Conservation (phyloP, 2,113 vertebrate species). For the Osmerus eperlanus region DNA sequence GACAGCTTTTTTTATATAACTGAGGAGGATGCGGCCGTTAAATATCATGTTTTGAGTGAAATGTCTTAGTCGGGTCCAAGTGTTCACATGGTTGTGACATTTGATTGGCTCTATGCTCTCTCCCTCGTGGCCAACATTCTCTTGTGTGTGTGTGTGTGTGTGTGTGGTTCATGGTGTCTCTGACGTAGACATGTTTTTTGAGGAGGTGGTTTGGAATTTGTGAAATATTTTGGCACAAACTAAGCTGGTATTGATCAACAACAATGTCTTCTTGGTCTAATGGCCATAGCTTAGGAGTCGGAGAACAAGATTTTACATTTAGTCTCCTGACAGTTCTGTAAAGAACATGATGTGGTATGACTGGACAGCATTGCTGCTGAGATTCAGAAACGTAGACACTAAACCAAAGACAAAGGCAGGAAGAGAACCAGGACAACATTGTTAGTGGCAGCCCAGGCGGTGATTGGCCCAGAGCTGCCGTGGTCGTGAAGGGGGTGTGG, state of each 20-base stretch:
- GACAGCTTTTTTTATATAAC: background rate
- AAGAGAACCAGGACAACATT: conserved; percentile 35
- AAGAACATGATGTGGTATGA: conserved; percentile 4
- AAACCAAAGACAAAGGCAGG: conserved; percentile 20
- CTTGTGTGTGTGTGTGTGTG: conserved; percentile 22
- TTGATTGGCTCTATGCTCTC: background rate
- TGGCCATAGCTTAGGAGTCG: too few relatives aligned
- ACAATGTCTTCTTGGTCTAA: too few relatives aligned
- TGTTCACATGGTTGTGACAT: background rate
- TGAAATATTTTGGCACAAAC: too few relatives aligned
- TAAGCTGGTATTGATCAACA: too few relatives aligned
- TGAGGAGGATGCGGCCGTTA: background rate
- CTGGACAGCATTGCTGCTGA: conserved; percentile 13
- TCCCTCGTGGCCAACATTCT: background rate
- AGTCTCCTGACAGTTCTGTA: background rate
- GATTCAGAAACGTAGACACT: conserved; percentile 30
- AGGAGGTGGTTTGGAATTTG: too few relatives aligned
- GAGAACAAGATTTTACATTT: too few relatives aligned
- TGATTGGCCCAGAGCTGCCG: conserved; percentile 33
- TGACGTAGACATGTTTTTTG: too few relatives aligned
- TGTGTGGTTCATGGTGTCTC: conserved; percentile 23
- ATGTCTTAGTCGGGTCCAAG: background rate
- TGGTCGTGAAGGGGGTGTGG: conserved; percentile 9
- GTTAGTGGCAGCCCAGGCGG: conserved; percentile 36
- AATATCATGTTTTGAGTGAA: background rate